These are phyloP conservation scores for Scaptomyza graminum DNA, from an alignment of 1,140 invertebrate species.

Conservation along the genomic window DNA sequence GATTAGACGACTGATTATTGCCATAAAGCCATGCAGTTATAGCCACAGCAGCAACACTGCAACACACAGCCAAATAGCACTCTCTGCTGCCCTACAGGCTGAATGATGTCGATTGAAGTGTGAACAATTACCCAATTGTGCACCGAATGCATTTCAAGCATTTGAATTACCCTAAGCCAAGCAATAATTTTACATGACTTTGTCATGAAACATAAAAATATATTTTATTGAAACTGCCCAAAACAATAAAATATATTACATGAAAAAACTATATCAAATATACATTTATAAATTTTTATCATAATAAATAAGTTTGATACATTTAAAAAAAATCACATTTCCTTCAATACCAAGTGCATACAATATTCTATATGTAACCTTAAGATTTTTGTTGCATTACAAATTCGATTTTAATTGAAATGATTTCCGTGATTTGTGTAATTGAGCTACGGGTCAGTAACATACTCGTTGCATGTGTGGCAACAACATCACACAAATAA, in stretches of 20 bases:
- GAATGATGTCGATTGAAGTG: conserved; percentile 57
- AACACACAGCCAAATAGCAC: neutral
- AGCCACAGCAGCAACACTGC: neutral
- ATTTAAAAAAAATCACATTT: neutral
- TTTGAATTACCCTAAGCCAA: conserved; percentile 5
- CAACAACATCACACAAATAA: conserved; percentile 24
- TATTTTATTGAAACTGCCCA: no score
- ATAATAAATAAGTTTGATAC: no score
- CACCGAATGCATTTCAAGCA: conserved; percentile 17
- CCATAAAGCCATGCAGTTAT: conserved; percentile 21
- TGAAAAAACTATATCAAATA: no score
- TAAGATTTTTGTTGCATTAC: conserved; percentile 44
- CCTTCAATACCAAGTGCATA: neutral
- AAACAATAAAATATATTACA: no score
- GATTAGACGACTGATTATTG: conserved; percentile 72
- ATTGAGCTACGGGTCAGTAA: conserved; percentile 57
- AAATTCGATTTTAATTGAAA: conserved; percentile 76
- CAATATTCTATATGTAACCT: neutral
- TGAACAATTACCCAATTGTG: conserved; percentile 65
- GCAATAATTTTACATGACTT: no score
- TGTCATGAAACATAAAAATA: no score
- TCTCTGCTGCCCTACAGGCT: conserved; percentile 28
- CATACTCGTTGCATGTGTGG: conserved; percentile 42
- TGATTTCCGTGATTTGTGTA: conserved; percentile 54
- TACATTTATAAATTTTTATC: no score